phyloP scores from a whole-genome alignment of 23 tunicate species.

The Ascidia mentula region DNA sequence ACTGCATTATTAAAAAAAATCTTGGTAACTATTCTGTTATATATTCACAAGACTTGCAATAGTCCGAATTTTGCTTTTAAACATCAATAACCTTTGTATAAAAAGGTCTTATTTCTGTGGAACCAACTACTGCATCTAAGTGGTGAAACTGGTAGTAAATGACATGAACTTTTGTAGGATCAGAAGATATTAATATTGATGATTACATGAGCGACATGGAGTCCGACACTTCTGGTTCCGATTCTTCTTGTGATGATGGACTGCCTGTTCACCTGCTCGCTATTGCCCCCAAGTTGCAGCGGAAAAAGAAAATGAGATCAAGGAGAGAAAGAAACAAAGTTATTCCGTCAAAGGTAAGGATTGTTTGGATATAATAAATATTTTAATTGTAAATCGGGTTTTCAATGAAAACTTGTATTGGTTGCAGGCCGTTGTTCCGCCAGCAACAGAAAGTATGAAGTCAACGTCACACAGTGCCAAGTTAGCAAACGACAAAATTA shows the following conservation, averaged over 20 bases:
- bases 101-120: too few relatives aligned
- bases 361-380: not conserved
- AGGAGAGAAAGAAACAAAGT: slow-evolving; percentile 54
- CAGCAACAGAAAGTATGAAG: not conserved
- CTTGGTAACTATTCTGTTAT: too few relatives aligned
- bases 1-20: too few relatives aligned
- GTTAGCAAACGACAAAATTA: slow-evolving; percentile 8
- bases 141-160: too few relatives aligned
- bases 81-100: too few relatives aligned
- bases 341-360: not conserved
- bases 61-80: too few relatives aligned
- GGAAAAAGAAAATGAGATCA: slow-evolving; percentile 69
- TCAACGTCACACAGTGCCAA: slow-evolving; percentile 25
- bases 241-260: slow-evolving; percentile 90
- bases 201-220: slow-evolving; percentile 78
- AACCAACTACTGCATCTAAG: too few relatives aligned
- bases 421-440: slow-evolving; percentile 4
- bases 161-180: not conserved
- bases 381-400: not conserved
- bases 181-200: slow-evolving; percentile 60
- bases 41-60: too few relatives aligned
- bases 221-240: slow-evolving; percentile 93
- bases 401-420: not conserved
- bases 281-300: slow-evolving; percentile 74
- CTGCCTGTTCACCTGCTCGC: slow-evolving; percentile 95